Evolutionary conservation across 2,888 invertebrate species (phyloP).

Genomic region (Carterocephalus palaemon): DNA sequence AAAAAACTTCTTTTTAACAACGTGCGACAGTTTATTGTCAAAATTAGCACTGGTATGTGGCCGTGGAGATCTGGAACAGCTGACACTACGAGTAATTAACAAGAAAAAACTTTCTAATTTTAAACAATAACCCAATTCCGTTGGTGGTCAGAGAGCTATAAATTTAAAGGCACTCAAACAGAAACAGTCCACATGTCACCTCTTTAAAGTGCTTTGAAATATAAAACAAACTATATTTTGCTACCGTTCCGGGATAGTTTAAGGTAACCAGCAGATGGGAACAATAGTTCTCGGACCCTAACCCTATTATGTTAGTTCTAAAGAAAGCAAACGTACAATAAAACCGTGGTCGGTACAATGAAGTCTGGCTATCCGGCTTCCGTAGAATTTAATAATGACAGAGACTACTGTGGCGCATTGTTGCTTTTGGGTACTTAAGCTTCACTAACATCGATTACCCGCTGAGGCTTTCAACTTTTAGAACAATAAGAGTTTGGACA

Average conservation of each 20-base stretch:
- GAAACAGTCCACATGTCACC: constrained; percentile 67
- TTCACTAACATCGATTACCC: constrained; percentile 53
- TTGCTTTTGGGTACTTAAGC: constrained; percentile 54
- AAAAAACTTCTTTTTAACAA: constrained; percentile 13
- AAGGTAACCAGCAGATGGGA: constrained; percentile 57
- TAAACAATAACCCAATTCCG: constrained; percentile 66
- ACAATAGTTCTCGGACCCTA: constrained; percentile 60
- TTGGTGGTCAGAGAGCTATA: constrained; percentile 59
- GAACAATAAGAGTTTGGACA: constrained; percentile 35
- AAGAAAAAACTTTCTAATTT: constrained; percentile 51
- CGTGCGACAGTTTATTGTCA: constrained; percentile 17
- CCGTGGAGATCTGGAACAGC: constrained; percentile 36
- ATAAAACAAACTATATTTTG: constrained; percentile 76
- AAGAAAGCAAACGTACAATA: constrained; percentile 64
- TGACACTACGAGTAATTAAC: constrained; percentile 35
- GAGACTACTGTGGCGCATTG: constrained; percentile 58
- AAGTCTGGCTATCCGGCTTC: constrained; percentile 57
- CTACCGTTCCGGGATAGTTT: constrained; percentile 60
- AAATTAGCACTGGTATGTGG: constrained; percentile 58
- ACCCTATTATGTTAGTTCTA: constrained; percentile 63
- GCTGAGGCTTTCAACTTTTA: constrained; percentile 49
- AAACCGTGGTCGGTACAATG: constrained; percentile 58
- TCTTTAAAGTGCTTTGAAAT: constrained; percentile 63
- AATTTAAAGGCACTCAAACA: constrained; percentile 60
- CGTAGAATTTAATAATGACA: constrained; percentile 59